phyloP scores from a whole-genome alignment of 2,888 invertebrate species.

The Coelinius sp. region DNA sequence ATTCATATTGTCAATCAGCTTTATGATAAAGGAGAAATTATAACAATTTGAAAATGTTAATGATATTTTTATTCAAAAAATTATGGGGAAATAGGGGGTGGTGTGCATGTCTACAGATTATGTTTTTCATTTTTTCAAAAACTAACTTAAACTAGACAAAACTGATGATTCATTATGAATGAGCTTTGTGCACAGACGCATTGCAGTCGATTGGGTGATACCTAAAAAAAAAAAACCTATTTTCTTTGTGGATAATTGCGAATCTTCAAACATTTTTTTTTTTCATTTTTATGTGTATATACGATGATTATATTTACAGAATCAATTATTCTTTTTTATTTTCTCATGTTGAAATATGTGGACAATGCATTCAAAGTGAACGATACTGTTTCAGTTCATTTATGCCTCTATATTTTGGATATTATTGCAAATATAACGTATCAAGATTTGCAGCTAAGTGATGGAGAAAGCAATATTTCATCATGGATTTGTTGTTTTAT shows the following conservation, averaged over 20 bases:
- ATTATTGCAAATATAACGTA: conserved; percentile 9
- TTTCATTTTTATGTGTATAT: not conserved
- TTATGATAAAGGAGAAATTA: no score
- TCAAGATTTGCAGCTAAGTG: not conserved
- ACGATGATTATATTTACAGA: conserved; percentile 6
- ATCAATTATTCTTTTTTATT: not conserved
- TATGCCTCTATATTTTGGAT: not conserved
- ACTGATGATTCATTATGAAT: not conserved
- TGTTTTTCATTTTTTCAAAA: conserved; percentile 14
- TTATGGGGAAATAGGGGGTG: not conserved
- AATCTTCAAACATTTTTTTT: not conserved
- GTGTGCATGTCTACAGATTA: conserved; percentile 37
- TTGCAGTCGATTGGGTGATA: not conserved
- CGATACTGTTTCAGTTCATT: conserved; percentile 10
- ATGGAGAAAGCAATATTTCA: conserved; percentile 1
- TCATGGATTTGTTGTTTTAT: not conserved
- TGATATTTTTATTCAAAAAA: conserved; percentile 16
- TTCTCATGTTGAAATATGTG: conserved; percentile 7
- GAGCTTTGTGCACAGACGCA: conserved; percentile 8
- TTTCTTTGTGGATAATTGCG: not conserved
- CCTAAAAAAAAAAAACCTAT: not conserved
- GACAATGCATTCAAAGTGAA: not conserved
- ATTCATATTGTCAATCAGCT: no score
- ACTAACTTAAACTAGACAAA: not conserved
- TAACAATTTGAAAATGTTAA: conserved; percentile 1